Base-by-base conservation (phyloP, 35 echinoderm and acorn worm genomes). In the Acanthaster planci region DNA sequence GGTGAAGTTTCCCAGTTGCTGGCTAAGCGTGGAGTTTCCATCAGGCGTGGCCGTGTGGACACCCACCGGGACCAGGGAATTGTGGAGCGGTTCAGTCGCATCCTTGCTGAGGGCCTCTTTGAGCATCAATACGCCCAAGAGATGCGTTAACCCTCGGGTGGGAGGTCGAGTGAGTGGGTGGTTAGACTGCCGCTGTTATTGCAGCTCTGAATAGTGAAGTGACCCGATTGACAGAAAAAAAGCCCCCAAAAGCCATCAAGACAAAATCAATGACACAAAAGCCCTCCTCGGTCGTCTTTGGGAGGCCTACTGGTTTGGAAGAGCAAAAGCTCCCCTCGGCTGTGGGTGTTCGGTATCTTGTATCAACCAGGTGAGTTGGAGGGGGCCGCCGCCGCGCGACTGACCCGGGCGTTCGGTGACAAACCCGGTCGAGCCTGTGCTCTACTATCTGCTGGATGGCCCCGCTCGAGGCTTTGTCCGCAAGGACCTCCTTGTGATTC, bases 91-190 rank as follows among this genome's bases (percentile, higher is more conserved):
- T 38, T 84, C 18, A 34, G 82, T 0, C 27, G 52, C 2, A 84
- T 56, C 32, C 52, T 84, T 35, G 82, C 82, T 6, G 82, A 84
- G 19, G 0, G 7, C 31, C 21, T 84, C 2, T 84, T 67, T 67
- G 54, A 36, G 7, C 82, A 84, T 60, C 82, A 84, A 35, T 84
- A 84, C 35, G 82, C 35, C 2, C 51, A 59, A 37, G 52, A 84
- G 37, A 64, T 84, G 47, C 40, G 39, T 21, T 50, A n/a, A 39
- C 18, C 44, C 27, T 4, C 3, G 1, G 0, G 67, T 37, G 6
- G 14, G 27, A 60, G 82, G 37, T 54, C 40, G 27, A 29, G 31
- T 56, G 55, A 84, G 42, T 84, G 82, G 82, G 58, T 84, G 0
- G 79, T 4, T 5, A 52, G 12, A 17, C 79, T 5, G 40, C 40